A percentile compares a stretch with the other conserved stretches of the same genome.
phyloP scores from a whole-genome alignment of 2,888 invertebrate genomes.

The Leucophenga montana region DNA sequence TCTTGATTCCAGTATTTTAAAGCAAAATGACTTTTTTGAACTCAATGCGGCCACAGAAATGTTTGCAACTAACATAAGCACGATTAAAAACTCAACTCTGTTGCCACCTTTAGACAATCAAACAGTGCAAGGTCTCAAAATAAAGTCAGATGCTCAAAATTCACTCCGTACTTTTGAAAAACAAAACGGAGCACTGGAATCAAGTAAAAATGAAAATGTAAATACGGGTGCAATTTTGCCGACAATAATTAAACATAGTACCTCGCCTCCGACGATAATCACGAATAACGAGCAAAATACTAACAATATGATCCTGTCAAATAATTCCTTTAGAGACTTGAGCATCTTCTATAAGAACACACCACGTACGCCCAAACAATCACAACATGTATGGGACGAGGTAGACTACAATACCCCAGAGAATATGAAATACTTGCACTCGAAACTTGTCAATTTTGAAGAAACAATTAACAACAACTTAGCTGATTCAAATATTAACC shows the following conservation, averaged over 20 bases:
- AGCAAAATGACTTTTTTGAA: slow-evolving; percentile 52
- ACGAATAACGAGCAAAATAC: not conserved
- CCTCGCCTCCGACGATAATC: slow-evolving; percentile 22
- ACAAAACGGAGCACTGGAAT: not conserved
- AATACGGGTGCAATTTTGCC: not conserved
- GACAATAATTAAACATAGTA: slow-evolving; percentile 18
- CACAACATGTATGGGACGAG: slow-evolving; percentile 62
- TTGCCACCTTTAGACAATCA: slow-evolving; percentile 47
- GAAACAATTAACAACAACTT: slow-evolving; percentile 52
- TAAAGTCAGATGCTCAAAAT: not conserved
- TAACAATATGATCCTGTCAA: not conserved
- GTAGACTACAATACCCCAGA: slow-evolving; percentile 37
- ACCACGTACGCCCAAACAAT: slow-evolving; percentile 63
- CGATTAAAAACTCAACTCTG: slow-evolving; percentile 69
- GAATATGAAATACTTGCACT: slow-evolving; percentile 39
- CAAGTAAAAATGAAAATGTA: slow-evolving; percentile 21
- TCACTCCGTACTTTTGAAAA: not conserved
- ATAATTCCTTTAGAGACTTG: slow-evolving; percentile 46
- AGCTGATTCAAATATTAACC: slow-evolving; percentile 77
- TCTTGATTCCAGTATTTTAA: not conserved
- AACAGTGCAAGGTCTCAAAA: not conserved
- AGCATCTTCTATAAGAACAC: slow-evolving; percentile 66
- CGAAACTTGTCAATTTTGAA: not conserved
- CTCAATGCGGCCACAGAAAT: slow-evolving; percentile 68
- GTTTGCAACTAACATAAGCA: slow-evolving; percentile 65